A percentile compares a stretch with the other conserved stretches of the same genome.
Conservation (phyloP, 2,888 invertebrate species). For the Pollenia griseotomentosa region DNA sequence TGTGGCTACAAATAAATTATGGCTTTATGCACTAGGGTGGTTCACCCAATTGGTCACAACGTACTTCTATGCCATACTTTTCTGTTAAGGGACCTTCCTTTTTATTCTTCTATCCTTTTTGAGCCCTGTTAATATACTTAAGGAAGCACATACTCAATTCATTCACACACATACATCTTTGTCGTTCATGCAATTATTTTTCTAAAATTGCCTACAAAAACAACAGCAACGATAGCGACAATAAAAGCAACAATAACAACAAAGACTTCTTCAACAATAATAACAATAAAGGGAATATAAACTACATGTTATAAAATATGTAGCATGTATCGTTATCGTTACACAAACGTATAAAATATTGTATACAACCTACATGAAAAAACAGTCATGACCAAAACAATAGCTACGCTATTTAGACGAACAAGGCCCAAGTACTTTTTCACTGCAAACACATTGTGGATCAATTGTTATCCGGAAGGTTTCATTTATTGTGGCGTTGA, state of each 20-base stretch:
- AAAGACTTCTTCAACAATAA: background rate
- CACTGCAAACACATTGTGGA: no score
- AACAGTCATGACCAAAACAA: background rate
- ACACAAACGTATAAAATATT: conserved; percentile 7
- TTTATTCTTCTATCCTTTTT: no score
- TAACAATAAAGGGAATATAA: background rate
- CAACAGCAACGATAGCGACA: background rate
- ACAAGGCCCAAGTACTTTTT: no score
- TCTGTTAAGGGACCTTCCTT: no score
- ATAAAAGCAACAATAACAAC: background rate
- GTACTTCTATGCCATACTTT: no score
- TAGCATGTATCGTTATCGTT: conserved; percentile 30
- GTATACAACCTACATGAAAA: background rate
- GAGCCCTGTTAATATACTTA: no score
- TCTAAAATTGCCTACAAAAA: conserved; percentile 31
- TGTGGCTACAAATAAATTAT: conserved; percentile 1
- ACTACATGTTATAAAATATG: conserved; percentile 45
- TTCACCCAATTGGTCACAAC: no score
- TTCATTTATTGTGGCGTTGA: no score
- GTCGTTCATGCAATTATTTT: background rate
- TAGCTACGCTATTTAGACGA: background rate
- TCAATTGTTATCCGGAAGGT: no score
- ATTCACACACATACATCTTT: background rate
- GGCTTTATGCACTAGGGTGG: no score
- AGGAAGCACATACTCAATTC: background rate